Evolutionary conservation across 2,113 vertebrate species (phyloP), one percentile per base, ranked within the genome.

Genomic region (Crotalus helleri): DNA sequence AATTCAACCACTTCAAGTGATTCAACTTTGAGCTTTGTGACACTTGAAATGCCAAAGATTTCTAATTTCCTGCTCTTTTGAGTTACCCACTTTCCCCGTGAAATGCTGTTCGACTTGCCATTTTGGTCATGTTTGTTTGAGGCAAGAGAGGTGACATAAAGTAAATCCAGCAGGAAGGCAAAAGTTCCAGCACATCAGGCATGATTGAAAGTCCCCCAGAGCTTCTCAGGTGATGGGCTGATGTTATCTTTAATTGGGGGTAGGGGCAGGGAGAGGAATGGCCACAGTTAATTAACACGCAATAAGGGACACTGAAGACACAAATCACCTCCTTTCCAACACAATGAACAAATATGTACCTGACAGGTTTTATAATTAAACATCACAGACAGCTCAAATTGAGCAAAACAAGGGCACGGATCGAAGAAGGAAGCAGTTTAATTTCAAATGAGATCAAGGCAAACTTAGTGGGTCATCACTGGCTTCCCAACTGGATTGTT

Each of bases 241-340:
- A 95, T 95, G 91, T 96, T 97, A 95, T 96, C 94, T 88, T 0
- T 33, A 15, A 88, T 91, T 59, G 92, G 89, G 93, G 33, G 33
- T 81, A 44, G 33, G 33, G 33, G 33, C 74, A 81, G 15, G 90
- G 55, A 81, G 51, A 90, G 90, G 95, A 94, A 95, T 85, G 33
- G 89, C 64, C 46, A 44, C 33, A 92, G 95, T 94, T 95, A 96
- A 97, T 95, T 96, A 91, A 96, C 93, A 93, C 69, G 54, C 85
- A 54, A 85, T 92, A 96, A 96, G 94, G 54, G 93, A 93, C 94
- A 93, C 46, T n/a, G 92, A 94, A 88, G 92, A 94, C 94, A 93
- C 92, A 93, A 94, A 94, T 95, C 96, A 95, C n/a, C 8, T 90
- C 94, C 55, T 33, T 92, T 96, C 92, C 90, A 57, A 95, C 92